These are phyloP conservation scores for Phylloscopus trochiloides DNA, from an alignment of 2,113 vertebrate genomes.

Conservation along the genomic window DNA sequence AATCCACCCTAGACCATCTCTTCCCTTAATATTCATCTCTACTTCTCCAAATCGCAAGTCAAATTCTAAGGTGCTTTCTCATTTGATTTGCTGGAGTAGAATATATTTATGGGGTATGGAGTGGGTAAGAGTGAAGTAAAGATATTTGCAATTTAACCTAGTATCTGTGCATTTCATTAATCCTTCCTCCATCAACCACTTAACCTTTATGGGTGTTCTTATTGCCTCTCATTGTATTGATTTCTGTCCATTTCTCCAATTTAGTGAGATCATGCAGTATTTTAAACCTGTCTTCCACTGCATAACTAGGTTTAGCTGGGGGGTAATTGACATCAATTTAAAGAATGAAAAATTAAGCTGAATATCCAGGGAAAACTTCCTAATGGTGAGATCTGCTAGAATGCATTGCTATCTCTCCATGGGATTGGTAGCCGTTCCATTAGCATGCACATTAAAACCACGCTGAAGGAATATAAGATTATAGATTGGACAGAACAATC, in stretches of 20 bases:
- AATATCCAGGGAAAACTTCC: conserved; percentile 20
- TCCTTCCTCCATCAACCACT: conserved; percentile 52
- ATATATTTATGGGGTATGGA: not conserved
- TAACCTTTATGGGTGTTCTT: conserved; percentile 37
- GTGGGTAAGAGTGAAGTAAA: not conserved
- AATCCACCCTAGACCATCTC: not conserved
- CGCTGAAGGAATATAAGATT: not conserved
- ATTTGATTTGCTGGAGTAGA: not conserved
- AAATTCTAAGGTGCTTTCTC: not conserved
- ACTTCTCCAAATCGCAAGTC: not conserved
- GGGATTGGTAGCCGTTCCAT: not conserved
- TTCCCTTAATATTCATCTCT: not conserved
- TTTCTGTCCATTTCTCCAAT: conserved; percentile 63
- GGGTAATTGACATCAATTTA: conserved; percentile 64
- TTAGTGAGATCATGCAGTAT: conserved; percentile 65
- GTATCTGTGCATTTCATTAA: conserved; percentile 59
- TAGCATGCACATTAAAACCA: conserved; percentile 9
- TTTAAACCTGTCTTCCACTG: conserved; percentile 50
- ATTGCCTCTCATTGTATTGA: conserved; percentile 51
- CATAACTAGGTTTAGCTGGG: conserved; percentile 59
- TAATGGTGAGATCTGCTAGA: conserved; percentile 43
- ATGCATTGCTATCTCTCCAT: not conserved
- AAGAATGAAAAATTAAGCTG: conserved; percentile 59
- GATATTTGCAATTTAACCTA: conserved; percentile 33
- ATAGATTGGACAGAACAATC: not conserved